These are phyloP conservation scores for Solenopsis invicta DNA, from an alignment of 1,140 invertebrate genomes.

Conservation along the genomic window DNA sequence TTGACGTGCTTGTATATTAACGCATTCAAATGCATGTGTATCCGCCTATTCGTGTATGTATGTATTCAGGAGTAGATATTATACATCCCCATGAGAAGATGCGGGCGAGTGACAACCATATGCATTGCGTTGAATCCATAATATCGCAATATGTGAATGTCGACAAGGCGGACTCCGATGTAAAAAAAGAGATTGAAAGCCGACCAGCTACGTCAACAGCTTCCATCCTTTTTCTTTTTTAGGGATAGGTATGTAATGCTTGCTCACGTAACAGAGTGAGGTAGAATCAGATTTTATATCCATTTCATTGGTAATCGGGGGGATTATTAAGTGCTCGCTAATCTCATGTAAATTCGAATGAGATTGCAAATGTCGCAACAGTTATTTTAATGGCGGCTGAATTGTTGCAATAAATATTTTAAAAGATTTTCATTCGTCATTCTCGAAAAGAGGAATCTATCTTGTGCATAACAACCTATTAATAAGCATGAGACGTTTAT, in stretches of 20 bases:
- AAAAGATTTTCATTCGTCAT: not conserved
- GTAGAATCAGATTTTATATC: conserved; percentile 15
- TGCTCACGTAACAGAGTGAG: conserved; percentile 14
- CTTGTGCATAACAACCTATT: not conserved
- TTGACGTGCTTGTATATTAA: conserved; percentile 78
- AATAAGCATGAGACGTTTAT: conserved; percentile 8
- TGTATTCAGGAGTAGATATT: conserved; percentile 80
- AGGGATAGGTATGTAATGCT: conserved; percentile 19
- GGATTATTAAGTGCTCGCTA: conserved; percentile 12
- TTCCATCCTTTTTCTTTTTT: conserved; percentile 37
- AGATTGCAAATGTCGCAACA: not conserved
- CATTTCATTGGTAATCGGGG: not conserved
- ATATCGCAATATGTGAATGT: conserved; percentile 83
- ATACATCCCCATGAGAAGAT: conserved; percentile 84
- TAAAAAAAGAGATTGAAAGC: conserved; percentile 50
- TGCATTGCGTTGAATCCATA: conserved; percentile 84
- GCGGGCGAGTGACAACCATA: conserved; percentile 85
- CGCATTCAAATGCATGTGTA: conserved; percentile 75
- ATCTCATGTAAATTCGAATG: not conserved
- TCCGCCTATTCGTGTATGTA: conserved; percentile 61
- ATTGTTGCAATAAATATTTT: conserved; percentile 13
- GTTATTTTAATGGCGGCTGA: not conserved
- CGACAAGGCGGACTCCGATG: conserved; percentile 50
- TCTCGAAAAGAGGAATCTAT: not conserved
- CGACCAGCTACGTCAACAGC: conserved; percentile 38